These are phyloP conservation scores for Gallinago nigripennis DNA, from an alignment of 2,797 vertebrate genomes.

Conservation along the genomic window DNA sequence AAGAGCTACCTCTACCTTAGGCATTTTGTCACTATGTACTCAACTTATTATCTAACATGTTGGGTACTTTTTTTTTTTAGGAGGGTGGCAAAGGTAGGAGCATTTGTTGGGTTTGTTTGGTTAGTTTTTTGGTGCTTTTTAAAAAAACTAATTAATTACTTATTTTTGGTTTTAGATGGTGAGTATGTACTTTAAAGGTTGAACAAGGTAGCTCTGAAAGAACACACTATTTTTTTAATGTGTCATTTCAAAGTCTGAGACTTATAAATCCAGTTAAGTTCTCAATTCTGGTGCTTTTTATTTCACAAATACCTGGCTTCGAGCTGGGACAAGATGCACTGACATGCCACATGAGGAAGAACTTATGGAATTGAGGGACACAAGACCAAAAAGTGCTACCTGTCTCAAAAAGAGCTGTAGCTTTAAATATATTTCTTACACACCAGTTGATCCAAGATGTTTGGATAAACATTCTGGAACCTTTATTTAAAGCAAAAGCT, in stretches of 20 bases:
- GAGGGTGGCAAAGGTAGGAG: not conserved
- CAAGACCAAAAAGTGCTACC: not conserved
- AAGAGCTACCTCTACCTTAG: not conserved
- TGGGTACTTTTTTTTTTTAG: too few relatives aligned
- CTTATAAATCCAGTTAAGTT: not conserved
- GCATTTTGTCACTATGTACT: not conserved
- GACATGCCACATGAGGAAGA: not conserved
- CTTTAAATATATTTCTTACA: not conserved
- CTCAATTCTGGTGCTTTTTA: not conserved
- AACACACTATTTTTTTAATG: not conserved
- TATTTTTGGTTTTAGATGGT: not conserved
- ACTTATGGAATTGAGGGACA: not conserved
- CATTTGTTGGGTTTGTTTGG: not conserved
- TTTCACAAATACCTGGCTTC: not conserved
- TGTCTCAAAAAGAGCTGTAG: not conserved
- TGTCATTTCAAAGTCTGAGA: not conserved
- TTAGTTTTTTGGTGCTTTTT: too few relatives aligned
- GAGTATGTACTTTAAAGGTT: not conserved
- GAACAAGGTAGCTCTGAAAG: not conserved
- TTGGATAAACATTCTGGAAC: not conserved
- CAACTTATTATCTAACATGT: not conserved
- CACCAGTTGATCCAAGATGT: not conserved
- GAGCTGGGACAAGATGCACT: not conserved
- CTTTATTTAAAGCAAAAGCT: not conserved
- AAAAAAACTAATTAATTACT: too few relatives aligned